These are phyloP conservation scores for Craniophora ligustri DNA, from an alignment of 2,888 invertebrate genomes.

Conservation along the genomic window DNA sequence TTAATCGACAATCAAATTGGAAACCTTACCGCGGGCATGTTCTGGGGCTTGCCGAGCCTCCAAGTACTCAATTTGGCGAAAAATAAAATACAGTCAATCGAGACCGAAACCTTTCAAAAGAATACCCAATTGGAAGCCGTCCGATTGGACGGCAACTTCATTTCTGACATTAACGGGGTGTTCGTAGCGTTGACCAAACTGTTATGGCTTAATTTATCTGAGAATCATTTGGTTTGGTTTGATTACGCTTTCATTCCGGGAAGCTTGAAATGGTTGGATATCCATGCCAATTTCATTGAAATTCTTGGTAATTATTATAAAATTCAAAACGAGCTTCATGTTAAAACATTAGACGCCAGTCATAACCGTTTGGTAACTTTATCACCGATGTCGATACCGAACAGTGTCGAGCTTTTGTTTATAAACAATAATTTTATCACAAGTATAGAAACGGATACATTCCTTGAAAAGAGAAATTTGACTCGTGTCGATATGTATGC, in stretches of 20 bases:
- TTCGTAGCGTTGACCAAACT: conserved; percentile 95
- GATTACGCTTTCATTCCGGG: conserved; percentile 97
- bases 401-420: conserved; percentile 95
- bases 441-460: conserved; percentile 94
- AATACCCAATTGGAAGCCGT: conserved; percentile 95
- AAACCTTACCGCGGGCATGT: conserved; percentile 95
- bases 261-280: conserved; percentile 96
- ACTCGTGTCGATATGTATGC: conserved; percentile 97
- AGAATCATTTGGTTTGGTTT: conserved; percentile 97
- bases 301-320: conserved; percentile 96
- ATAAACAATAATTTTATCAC: conserved; percentile 96
- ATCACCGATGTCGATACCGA: conserved; percentile 94
- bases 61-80: conserved; percentile 96
- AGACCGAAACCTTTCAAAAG: conserved; percentile 94
- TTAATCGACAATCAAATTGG: conserved; percentile 97
- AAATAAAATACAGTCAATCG: conserved; percentile 95
- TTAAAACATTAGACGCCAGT: conserved; percentile 96
- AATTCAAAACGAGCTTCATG: conserved; percentile 93
- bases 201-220: conserved; percentile 95
- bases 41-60: conserved; percentile 94
- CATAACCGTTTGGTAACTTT: conserved; percentile 95
- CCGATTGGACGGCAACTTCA: conserved; percentile 95
- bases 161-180: conserved; percentile 96
- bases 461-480: conserved; percentile 94
- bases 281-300: conserved; percentile 96